These are phyloP conservation scores for Drosophila nigritarsus DNA, from an alignment of 2,888 invertebrate species.

Conservation along the genomic window DNA sequence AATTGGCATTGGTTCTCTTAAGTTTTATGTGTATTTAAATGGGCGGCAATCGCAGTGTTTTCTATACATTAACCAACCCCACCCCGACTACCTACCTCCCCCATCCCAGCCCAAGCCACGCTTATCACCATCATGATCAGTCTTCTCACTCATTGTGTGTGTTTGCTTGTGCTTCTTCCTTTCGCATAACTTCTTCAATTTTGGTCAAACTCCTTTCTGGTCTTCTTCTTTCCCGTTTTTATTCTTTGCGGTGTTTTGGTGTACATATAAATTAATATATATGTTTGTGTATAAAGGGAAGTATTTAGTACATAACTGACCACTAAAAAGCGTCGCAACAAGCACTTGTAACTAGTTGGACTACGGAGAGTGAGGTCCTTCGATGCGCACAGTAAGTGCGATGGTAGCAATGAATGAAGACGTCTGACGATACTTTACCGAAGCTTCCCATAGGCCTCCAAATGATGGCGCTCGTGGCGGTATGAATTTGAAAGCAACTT, in stretches of 20 bases:
- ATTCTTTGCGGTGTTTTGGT: slow-evolving; percentile 1
- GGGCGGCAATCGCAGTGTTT: slow-evolving; percentile 38
- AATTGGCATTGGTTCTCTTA: slow-evolving; percentile 66
- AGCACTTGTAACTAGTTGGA: too few relatives aligned
- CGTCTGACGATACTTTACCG: too few relatives aligned
- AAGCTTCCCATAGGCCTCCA: too few relatives aligned
- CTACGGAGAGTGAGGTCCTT: too few relatives aligned
- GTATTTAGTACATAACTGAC: too few relatives aligned
- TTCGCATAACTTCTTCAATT: slow-evolving; percentile 6
- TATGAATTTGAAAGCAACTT: too few relatives aligned
- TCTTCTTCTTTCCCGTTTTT: not conserved
- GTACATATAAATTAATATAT: slow-evolving; percentile 13
- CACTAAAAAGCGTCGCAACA: too few relatives aligned
- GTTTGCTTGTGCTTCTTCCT: slow-evolving; percentile 6
- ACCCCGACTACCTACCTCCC: not conserved
- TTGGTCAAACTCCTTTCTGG: not conserved
- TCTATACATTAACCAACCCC: not conserved
- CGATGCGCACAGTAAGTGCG: too few relatives aligned
- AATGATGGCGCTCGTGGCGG: too few relatives aligned
- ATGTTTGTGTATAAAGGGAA: too few relatives aligned
- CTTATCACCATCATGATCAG: not conserved
- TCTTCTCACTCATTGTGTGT: slow-evolving; percentile 12
- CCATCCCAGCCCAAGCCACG: not conserved
- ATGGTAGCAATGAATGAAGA: too few relatives aligned
- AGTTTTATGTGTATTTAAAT: slow-evolving; percentile 13